Evolutionary conservation across 2,797 vertebrate genomes (phyloP), one percentile per base, ranked within the genome.

Genomic region (Pachyuromys duprasi): DNA sequence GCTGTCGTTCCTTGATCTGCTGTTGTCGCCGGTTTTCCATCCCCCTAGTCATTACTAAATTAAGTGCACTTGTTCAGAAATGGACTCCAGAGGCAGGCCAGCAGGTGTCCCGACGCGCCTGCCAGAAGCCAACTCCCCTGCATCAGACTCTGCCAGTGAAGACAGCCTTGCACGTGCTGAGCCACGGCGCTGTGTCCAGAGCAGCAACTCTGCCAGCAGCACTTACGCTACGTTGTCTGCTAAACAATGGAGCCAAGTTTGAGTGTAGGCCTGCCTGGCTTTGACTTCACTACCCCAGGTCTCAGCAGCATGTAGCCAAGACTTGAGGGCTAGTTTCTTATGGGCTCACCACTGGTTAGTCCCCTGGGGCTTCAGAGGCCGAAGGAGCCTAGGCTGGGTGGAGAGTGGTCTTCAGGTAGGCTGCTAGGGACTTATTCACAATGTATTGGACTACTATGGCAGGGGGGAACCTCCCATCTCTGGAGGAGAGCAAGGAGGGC

Each of bases 1-100:
- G 89, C 84, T 95, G 53, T 94, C 91, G 72, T 93, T 84, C 95
- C 80, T 87, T 94, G 72, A 86, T 95, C 90, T 90, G 79, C 80
- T 92, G 26, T 87, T 90, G 67, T 96, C 86, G 49, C 28, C 89
- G 24, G 3, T 93, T 93, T 81, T 24, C 76, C n/a, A 62, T 78
- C 67, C 31, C 42, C 13, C 95, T 89, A 60, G 42, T 90, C 80
- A 67, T 86, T 39, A 53, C 6, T n/a, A 70, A 83, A 83, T 90
- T 74, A 70, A 90, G 84, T 82, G 88, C 22, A 39, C 49, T 83
- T 74, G 24, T 92, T 95, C 60, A 90, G n/a, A 95, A 86, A 55
- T 86, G 18, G 84, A 72, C 70, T 74, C 36, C 36, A 36, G 91
- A 93, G 75, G 69, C 67, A 65, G 20, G 22, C 13, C 63, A 75